Base-by-base conservation (phyloP, 2,888 invertebrate species). In the Xanthostigma xanthostigma region DNA sequence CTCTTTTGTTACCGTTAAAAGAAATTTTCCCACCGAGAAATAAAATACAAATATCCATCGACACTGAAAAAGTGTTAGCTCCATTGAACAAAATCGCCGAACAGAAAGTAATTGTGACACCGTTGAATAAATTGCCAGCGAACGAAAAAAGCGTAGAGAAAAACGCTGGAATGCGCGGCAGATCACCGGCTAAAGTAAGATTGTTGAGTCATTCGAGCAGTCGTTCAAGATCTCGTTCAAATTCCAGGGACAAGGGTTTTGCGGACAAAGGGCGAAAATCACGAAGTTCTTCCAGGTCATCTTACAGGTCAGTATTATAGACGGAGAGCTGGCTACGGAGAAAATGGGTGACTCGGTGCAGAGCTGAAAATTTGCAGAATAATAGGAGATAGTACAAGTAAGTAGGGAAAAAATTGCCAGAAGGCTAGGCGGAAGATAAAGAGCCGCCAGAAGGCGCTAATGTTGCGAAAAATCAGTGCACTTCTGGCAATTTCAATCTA, bases 231-330 rank as follows among this genome's bases (percentile, higher is more conserved):
- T 55, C 56, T 6, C 27, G 49, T 35, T 55, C 55, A 10, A 46
- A 48, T 39, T 52, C 55, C 17, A 45, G 50, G 38, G 53, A 50
- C 9, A 49, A 53, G 52, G 41, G 39, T 40, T 13, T 48, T 45
- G 44, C 53, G 44, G 51, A 61, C 52, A 57, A 57, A 37, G 54
- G 57, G 12, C 60, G 61, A 2, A 63, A 64, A 51, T 67, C 66
- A 11, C 60, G 65, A 47, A 72, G 72, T 56, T 72, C 70, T 13
- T 76, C 75, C 35, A 59, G 69, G 55, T 74, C 73, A n/a, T 66
- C 68, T 52, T 59, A 55, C 52, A 65, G 65, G 66, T 66, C 57
- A 46, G 52, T 41, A 36, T n/a, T 39, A n/a, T n/a, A n/a, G n/a
- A n/a, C n/a, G n/a, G n/a, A n/a, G n/a, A n/a, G n/a, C n/a, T n/a